Percentiles rank a stretch among this genome's conserved stretches.
Evolutionary conservation across 2,888 invertebrate species (phyloP).

Genomic region (Diarsia rubi): DNA sequence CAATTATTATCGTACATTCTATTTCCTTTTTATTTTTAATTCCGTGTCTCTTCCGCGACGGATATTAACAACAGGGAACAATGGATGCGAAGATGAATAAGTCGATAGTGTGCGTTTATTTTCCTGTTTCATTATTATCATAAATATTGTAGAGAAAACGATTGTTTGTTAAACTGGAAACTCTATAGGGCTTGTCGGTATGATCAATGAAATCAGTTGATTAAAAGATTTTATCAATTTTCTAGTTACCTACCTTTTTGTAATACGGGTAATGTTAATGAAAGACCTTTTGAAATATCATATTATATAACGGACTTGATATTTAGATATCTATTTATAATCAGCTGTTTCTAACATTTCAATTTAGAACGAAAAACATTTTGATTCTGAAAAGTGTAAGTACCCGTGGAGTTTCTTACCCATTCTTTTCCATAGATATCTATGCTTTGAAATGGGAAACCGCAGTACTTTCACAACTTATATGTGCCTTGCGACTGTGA

Average conservation of each 20-base stretch:
- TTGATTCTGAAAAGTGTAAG: no score
- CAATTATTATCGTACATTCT: constrained; percentile 59
- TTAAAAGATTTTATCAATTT: neutral
- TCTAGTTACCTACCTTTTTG: neutral
- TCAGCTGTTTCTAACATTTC: no score
- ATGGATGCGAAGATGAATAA: constrained; percentile 59
- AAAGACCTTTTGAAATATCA: neutral
- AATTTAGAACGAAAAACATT: no score
- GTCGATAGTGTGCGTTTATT: constrained; percentile 53
- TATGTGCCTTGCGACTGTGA: no score
- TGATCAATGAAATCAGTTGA: neutral
- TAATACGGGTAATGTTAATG: neutral
- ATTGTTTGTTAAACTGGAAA: constrained; percentile 22
- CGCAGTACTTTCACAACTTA: no score
- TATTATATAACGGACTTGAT: neutral
- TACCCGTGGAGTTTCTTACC: no score
- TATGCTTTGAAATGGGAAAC: no score
- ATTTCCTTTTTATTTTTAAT: constrained; percentile 68
- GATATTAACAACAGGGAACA: constrained; percentile 70
- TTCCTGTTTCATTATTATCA: constrained; percentile 33
- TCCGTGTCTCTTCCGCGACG: constrained; percentile 60
- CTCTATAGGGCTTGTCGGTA: neutral
- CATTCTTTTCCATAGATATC: no score
- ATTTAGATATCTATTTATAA: neutral
- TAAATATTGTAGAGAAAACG: constrained; percentile 21